These are phyloP conservation scores for Stegodyphus dumicola DNA, from an alignment of 1,140 invertebrate genomes.

Conservation along the genomic window DNA sequence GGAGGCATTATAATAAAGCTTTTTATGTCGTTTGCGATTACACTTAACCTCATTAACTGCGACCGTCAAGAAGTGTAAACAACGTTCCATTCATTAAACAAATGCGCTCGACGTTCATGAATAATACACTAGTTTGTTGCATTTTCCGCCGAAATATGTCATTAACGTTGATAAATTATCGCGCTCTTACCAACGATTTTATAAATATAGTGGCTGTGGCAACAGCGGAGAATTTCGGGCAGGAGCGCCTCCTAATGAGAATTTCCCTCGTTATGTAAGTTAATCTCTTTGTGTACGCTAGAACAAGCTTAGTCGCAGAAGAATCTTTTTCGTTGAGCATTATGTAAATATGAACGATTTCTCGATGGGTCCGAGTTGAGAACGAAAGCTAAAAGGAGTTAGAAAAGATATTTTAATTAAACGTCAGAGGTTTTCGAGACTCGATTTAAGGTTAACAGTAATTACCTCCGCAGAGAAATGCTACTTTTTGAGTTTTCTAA, in stretches of 20 bases:
- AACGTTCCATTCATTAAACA: slow-evolving; percentile 46
- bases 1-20: background rate
- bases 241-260: background rate
- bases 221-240: background rate
- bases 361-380: too few relatives aligned
- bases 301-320: background rate
- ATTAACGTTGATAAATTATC: slow-evolving; percentile 52
- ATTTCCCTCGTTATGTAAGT: background rate
- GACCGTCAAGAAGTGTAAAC: slow-evolving; percentile 40
- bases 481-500: too few relatives aligned
- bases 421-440: too few relatives aligned
- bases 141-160: slow-evolving; percentile 29
- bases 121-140: slow-evolving; percentile 41
- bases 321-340: background rate
- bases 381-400: too few relatives aligned
- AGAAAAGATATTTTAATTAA: too few relatives aligned
- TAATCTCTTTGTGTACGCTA: background rate
- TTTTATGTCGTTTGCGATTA: background rate
- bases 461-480: too few relatives aligned
- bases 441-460: too few relatives aligned
- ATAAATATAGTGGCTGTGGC: background rate
- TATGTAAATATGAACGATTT: background rate
- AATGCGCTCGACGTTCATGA: slow-evolving; percentile 30
- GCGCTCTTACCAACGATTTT: background rate
- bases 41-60: slow-evolving; percentile 38